phyloP scores from a whole-genome alignment of 2,113 vertebrate genomes.

The Coryphaenoides rupestris region DNA sequence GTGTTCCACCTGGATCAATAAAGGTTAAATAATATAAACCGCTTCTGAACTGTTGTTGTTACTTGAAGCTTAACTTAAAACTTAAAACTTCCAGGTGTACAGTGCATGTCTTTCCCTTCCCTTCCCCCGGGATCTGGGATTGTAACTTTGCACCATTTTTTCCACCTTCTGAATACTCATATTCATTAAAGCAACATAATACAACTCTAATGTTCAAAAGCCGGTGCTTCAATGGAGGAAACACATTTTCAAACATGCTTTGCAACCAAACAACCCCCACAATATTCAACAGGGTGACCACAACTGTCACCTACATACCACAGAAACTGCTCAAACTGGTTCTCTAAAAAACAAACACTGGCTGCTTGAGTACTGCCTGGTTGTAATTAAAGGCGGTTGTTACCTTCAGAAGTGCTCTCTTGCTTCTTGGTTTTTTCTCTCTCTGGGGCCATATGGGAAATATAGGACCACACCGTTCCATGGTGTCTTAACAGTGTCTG shows the following conservation, averaged over 20 bases:
- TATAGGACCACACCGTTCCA: neutral
- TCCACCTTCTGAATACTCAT: neutral
- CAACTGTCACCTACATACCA: too few relatives aligned
- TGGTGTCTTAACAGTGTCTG: constrained; percentile 28
- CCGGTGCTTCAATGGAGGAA: too few relatives aligned
- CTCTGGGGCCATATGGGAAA: neutral
- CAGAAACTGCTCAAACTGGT: constrained; percentile 48
- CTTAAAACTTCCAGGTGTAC: too few relatives aligned
- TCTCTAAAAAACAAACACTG: constrained; percentile 7
- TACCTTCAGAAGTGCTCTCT: constrained; percentile 25
- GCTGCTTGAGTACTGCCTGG: neutral
- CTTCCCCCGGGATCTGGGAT: too few relatives aligned
- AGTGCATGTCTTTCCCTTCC: too few relatives aligned
- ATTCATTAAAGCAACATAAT: neutral
- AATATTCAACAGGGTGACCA: constrained; percentile 13
- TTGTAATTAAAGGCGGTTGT: constrained; percentile 11
- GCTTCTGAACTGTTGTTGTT: too few relatives aligned
- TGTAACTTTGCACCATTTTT: too few relatives aligned
- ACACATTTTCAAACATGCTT: neutral
- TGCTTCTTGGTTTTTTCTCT: neutral
- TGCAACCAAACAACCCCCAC: constrained; percentile 10
- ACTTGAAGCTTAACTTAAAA: too few relatives aligned
- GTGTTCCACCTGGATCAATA: too few relatives aligned
- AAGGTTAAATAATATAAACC: too few relatives aligned
- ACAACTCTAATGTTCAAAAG: too few relatives aligned